These are phyloP conservation scores for Atrichornis clamosus DNA, from an alignment of 2,113 vertebrate species.

Conservation along the genomic window DNA sequence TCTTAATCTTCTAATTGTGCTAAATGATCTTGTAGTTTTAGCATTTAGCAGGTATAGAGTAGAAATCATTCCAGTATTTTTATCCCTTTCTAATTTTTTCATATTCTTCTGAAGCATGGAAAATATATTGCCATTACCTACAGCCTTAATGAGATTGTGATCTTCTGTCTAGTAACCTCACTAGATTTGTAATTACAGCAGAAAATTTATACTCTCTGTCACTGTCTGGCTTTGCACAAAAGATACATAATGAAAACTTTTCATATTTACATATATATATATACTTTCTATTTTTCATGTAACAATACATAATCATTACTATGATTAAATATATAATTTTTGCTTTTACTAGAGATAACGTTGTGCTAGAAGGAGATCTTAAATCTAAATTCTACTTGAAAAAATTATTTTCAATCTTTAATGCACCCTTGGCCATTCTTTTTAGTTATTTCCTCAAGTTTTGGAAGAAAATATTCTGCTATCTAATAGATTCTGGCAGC, in stretches of 20 bases:
- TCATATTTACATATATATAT: background rate
- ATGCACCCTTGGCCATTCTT: background rate
- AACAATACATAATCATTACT: background rate
- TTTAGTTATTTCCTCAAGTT: background rate
- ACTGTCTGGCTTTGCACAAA: background rate
- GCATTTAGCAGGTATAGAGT: background rate
- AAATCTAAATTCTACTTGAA: background rate
- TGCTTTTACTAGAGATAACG: background rate
- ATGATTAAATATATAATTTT: background rate
- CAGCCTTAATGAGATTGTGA: background rate
- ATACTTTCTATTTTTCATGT: background rate
- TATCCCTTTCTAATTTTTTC: background rate
- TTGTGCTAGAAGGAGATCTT: background rate
- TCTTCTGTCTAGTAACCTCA: background rate
- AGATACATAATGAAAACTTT: background rate
- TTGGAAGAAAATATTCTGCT: background rate
- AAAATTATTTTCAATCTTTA: background rate
- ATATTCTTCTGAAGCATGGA: background rate
- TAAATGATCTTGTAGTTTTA: background rate
- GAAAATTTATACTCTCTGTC: background rate
- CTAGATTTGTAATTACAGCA: background rate
- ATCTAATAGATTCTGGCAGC: background rate
- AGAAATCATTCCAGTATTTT: background rate
- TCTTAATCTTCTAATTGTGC: background rate
- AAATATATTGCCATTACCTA: background rate